Percentiles rank a stretch among this genome's conserved stretches.
Conservation (phyloP, 2,797 vertebrate species). For the Ceryle rudis region DNA sequence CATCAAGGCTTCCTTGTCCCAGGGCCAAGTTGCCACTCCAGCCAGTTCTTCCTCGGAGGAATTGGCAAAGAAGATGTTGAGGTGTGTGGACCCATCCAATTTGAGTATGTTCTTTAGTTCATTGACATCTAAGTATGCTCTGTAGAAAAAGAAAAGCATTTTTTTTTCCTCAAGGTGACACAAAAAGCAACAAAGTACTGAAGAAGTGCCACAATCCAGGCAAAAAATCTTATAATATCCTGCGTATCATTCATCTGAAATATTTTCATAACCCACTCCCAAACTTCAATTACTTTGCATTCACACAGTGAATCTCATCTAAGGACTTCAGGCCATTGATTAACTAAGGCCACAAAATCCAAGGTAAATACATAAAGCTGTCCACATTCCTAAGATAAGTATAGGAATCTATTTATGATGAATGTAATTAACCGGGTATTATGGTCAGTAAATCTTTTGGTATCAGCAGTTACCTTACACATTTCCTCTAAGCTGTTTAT, state of each 20-base stretch:
- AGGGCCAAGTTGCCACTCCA: constrained; percentile 97
- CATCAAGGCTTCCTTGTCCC: constrained; percentile 98
- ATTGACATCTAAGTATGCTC: constrained; percentile 97
- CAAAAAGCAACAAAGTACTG: not conserved
- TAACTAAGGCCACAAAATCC: constrained; percentile 49
- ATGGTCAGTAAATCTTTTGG: constrained; percentile 35
- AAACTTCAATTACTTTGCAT: constrained; percentile 50
- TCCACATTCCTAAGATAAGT: constrained; percentile 15
- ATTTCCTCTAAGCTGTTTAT: constrained; percentile 4
- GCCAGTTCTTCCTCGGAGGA: constrained; percentile 97
- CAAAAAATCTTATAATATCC: constrained; percentile 3
- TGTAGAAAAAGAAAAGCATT: constrained; percentile 73
- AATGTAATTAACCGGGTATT: constrained; percentile 30
- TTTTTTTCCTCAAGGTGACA: constrained; percentile 21
- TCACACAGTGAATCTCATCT: constrained; percentile 17
- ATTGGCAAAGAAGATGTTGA: constrained; percentile 99
- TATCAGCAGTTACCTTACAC: constrained; percentile 8
- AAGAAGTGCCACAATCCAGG: constrained; percentile 23
- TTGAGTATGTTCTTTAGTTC: constrained; percentile 95
- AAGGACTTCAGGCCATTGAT: constrained; percentile 17
- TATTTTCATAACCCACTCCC: constrained; percentile 38
- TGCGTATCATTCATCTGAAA: not conserved
- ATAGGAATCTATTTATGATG: constrained; percentile 16
- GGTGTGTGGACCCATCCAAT: constrained; percentile 94
- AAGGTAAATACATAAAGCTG: constrained; percentile 47